Base-by-base conservation (phyloP, 2,888 invertebrate species). In the Zhengitettix transpicula region DNA sequence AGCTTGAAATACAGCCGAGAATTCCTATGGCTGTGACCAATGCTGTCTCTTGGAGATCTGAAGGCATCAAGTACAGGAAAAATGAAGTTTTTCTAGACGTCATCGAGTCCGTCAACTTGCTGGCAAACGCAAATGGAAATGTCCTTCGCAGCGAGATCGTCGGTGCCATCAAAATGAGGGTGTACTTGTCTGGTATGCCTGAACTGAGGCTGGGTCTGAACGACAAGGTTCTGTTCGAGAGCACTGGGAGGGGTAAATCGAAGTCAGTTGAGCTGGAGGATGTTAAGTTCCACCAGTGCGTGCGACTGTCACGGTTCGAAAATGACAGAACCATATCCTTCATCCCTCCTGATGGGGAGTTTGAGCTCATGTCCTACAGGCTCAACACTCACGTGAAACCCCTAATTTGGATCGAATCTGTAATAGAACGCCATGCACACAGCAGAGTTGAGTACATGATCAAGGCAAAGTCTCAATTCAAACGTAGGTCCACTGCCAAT, bases 11-110 rank as follows among this genome's bases (percentile, higher is more conserved):
- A 70, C 94, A 95, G 67, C 93, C 95, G 0, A 81, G 96, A 56
- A 96, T 97, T 63, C 98, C 98, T 0, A 89, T 95, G 83, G 97
- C 98, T 17, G 97, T 99, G 10, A 99, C 98, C n/a, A 98, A 99
- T 75, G 98, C 98, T 0, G 98, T 98, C 0, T 97, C 97, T 0
- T 99, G 98, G 98, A 79, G 98, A 61, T 94, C 96, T 0, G 98
- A 99, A 72, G 97, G 97, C 3, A 93, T 99, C 60, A 98, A 97
- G 71, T 98, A 99, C 74, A 82, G 98, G 61, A 99, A 98, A 75
- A 99, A 99, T 74, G 98, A 99, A 79, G 98, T 99, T 7, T 99
- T 99, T 70, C 79, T 99, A 42, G 98, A 99, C 78, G 98, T 99
- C 0, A 98, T 99, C 66, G 98, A 99, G 72, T 96, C 96, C 52